Evolutionary conservation across 2,797 vertebrate species (phyloP).

Genomic region (Phataginus tetradactyla): DNA sequence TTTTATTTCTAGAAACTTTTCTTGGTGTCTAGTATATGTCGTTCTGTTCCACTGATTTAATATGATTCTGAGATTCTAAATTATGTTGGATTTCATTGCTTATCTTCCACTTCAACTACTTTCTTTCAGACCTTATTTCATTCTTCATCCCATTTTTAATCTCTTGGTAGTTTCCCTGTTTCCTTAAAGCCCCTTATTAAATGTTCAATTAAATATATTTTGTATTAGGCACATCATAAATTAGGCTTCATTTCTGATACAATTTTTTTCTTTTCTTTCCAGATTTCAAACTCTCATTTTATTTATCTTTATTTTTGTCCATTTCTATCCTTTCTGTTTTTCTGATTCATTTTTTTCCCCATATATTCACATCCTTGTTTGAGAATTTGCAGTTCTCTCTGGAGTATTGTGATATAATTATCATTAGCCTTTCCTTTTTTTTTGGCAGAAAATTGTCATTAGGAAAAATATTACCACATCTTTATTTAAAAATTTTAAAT

Average conservation of each 20-base stretch:
- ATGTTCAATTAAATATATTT: not conserved
- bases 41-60: not conserved
- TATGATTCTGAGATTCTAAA: not conserved
- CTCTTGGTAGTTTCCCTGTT: not conserved
- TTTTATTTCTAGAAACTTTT: not conserved
- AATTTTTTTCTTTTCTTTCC: not conserved
- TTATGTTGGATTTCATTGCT: not conserved
- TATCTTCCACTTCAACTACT: not conserved
- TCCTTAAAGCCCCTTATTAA: not conserved
- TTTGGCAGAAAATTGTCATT: not conserved
- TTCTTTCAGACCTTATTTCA: not conserved
- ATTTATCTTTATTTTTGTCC: not conserved
- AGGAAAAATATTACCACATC: not conserved
- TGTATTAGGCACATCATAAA: not conserved
- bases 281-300: not conserved
- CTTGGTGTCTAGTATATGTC: not conserved
- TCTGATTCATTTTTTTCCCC: not conserved
- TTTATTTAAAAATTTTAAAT: not conserved
- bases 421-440: not conserved
- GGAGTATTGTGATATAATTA: not conserved
- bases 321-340: not conserved
- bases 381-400: not conserved
- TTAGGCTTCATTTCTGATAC: not conserved
- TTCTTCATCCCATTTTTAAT: not conserved
- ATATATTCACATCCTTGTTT: not conserved